Conservation (phyloP, 2,797 vertebrate species). For the Sebastes matsubarae region DNA sequence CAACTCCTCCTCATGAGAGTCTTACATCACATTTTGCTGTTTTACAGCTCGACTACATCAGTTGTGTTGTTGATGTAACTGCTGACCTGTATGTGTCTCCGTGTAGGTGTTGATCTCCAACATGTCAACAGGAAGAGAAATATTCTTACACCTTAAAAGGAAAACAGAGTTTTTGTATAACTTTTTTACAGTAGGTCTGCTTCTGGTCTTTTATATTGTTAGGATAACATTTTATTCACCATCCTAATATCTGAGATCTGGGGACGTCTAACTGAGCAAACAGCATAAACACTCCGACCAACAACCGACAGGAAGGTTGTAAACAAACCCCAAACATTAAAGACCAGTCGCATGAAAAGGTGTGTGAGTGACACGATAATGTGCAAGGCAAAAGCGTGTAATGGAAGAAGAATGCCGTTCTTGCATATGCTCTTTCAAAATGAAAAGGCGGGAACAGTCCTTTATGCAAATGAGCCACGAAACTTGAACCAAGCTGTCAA, state of each 20-base stretch:
- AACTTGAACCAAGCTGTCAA: too few relatives aligned
- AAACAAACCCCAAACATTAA: too few relatives aligned
- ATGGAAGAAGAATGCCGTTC: too few relatives aligned
- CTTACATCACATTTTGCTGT: conserved; percentile 11
- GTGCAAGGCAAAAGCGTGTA: too few relatives aligned
- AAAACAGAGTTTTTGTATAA: background rate
- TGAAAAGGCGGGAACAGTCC: too few relatives aligned
- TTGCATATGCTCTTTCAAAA: too few relatives aligned
- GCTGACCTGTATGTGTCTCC: background rate
- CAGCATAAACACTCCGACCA: too few relatives aligned
- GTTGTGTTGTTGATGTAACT: background rate
- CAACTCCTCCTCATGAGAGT: background rate
- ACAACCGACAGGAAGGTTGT: too few relatives aligned
- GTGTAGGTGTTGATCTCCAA: conserved; percentile 12
- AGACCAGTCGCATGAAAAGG: too few relatives aligned
- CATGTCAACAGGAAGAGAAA: conserved; percentile 3
- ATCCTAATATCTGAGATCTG: background rate
- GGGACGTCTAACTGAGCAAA: too few relatives aligned
- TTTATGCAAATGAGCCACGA: too few relatives aligned
- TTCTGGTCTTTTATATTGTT: background rate
- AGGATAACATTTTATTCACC: background rate
- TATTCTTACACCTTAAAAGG: background rate
- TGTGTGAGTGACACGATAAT: too few relatives aligned
- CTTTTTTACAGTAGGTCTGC: background rate
- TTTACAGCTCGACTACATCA: background rate